Evolutionary conservation across 1,140 invertebrate species (phyloP).

Genomic region (Ericerus pela): DNA sequence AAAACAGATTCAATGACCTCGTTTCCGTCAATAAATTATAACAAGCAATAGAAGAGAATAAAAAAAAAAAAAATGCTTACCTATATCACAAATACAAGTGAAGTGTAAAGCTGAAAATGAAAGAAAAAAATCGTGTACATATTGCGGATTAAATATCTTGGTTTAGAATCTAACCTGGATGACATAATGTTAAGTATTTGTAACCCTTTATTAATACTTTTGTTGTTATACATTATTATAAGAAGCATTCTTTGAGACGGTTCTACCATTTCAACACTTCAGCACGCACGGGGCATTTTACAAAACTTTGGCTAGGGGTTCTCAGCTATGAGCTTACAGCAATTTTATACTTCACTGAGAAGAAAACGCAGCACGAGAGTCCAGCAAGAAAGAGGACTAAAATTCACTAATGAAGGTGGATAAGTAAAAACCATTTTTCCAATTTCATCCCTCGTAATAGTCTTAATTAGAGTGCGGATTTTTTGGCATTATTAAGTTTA

Average conservation of each 20-base stretch:
- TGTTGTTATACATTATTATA: constrained; percentile 3
- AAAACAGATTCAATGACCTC: background rate
- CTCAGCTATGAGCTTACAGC: too few relatives aligned
- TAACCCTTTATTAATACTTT: constrained; percentile 7
- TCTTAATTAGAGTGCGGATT: too few relatives aligned
- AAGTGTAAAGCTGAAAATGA: constrained; percentile 7
- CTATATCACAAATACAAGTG: background rate
- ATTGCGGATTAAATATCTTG: constrained; percentile 1
- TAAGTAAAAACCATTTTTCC: too few relatives aligned
- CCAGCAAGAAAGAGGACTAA: too few relatives aligned
- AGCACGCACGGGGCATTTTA: constrained; percentile 9
- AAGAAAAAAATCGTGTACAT: constrained; percentile 12
- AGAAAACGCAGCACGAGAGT: too few relatives aligned
- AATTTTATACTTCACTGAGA: too few relatives aligned
- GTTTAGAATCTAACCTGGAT: constrained; percentile 11
- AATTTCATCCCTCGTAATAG: too few relatives aligned
- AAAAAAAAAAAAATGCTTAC: constrained; percentile 1
- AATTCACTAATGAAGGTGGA: too few relatives aligned
- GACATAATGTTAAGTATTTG: constrained; percentile 11
- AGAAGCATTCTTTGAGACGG: background rate
- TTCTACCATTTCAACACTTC: background rate
- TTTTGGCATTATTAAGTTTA: too few relatives aligned
- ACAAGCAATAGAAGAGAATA: background rate
- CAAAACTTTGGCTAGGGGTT: background rate
- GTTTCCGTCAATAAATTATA: background rate